A percentile compares a stretch with the other conserved stretches of the same genome.
Evolutionary conservation across 2,113 vertebrate species (phyloP).

Genomic region (Eulemur rufifrons): DNA sequence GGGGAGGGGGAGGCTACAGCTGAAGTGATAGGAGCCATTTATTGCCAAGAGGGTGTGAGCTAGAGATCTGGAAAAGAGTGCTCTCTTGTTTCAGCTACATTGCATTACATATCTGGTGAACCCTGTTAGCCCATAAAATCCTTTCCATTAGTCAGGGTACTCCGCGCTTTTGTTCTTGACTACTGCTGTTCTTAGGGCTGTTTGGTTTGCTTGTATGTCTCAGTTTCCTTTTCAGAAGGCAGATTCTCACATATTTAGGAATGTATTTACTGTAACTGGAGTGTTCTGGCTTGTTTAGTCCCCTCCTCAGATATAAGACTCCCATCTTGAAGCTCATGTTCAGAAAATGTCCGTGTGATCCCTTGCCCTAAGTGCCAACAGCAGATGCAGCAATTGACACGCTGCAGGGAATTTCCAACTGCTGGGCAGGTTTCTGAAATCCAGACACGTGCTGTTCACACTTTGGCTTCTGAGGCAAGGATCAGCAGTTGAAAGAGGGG

Average conservation of each 20-base stretch:
- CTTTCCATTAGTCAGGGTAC: conserved; percentile 77
- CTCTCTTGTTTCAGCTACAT: conserved; percentile 71
- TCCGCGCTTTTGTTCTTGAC: conserved; percentile 81
- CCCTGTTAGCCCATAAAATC: conserved; percentile 74
- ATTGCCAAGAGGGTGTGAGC: conserved; percentile 43
- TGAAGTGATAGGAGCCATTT: conserved; percentile 51
- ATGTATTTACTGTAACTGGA: conserved; percentile 85
- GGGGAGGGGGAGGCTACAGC: not conserved
- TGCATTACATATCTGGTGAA: conserved; percentile 78
- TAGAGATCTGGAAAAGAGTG: conserved; percentile 74
- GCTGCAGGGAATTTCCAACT: conserved; percentile 85
- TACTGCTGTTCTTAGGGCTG: conserved; percentile 81
- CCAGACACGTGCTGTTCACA: conserved; percentile 81
- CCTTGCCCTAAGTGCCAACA: conserved; percentile 85
- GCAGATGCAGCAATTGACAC: conserved; percentile 81
- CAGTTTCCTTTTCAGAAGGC: conserved; percentile 84
- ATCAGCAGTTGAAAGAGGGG: conserved; percentile 82
- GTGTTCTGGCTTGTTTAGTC: conserved; percentile 81
- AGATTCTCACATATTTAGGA: conserved; percentile 83
- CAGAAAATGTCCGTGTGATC: conserved; percentile 82
- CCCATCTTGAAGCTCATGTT: conserved; percentile 72
- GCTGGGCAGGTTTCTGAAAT: conserved; percentile 85
- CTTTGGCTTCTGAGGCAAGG: conserved; percentile 81
- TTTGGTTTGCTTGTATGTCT: conserved; percentile 82
- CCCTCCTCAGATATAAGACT: conserved; percentile 81